Evolutionary conservation across 1,140 invertebrate species (phyloP).

Genomic region (Leptoteleia sp.): DNA sequence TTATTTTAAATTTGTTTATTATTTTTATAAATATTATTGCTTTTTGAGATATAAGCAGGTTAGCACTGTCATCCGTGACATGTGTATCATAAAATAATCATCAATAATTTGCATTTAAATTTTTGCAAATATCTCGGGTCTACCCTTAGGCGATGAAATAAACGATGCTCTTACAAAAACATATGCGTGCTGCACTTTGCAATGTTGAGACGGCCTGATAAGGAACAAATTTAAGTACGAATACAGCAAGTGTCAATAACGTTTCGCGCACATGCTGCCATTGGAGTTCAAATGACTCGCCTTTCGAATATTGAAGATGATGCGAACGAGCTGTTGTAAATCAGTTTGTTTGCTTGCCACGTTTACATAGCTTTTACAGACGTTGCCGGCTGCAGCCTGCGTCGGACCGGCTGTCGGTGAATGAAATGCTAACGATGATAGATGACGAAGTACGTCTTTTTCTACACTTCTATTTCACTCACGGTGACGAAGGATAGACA

Average conservation of each 20-base stretch:
- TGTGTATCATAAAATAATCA: too few species aligned
- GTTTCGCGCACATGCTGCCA: conserved; percentile 37
- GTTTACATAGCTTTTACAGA: conserved; percentile 72
- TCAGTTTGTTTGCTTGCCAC: conserved; percentile 72
- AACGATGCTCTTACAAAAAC: conserved; percentile 19
- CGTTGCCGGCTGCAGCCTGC: conserved; percentile 63
- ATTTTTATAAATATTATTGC: too few species aligned
- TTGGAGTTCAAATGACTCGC: conserved; percentile 57
- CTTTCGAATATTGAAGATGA: conserved; percentile 56
- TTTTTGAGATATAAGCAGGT: too few species aligned
- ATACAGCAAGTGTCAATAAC: conserved; percentile 47
- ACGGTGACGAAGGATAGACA: conserved; percentile 53
- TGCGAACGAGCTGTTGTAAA: conserved; percentile 65
- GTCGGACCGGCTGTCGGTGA: conserved; percentile 69
- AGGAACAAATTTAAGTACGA: conserved; percentile 44
- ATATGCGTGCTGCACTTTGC: conserved; percentile 8
- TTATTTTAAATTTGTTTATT: too few species aligned
- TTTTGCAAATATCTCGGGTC: conserved; percentile 1
- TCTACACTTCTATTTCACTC: conserved; percentile 38
- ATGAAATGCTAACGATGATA: conserved; percentile 78
- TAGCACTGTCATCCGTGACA: too few species aligned
- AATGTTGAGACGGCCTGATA: conserved; percentile 13
- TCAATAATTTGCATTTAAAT: background rate
- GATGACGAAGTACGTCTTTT: conserved; percentile 69
- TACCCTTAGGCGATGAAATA: conserved; percentile 4